phyloP scores from a whole-genome alignment of 1,140 invertebrate species.

The Aricia agestis region DNA sequence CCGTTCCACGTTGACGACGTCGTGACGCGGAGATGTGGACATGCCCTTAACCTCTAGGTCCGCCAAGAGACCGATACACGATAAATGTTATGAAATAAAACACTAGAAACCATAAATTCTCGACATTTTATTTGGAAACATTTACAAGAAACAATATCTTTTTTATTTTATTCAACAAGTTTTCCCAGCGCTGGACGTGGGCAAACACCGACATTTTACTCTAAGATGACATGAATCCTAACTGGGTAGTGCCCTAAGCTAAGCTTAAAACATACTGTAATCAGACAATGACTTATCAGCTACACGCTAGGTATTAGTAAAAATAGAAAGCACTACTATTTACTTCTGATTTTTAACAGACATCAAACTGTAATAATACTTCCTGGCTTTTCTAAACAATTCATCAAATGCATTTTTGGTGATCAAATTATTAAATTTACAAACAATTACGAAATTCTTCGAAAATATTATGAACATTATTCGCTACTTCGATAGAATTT shows the following conservation, averaged over 20 bases:
- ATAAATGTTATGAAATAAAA: slow-evolving; percentile 41
- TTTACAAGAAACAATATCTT: slow-evolving; percentile 66
- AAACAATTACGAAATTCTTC: background rate
- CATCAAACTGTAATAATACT: background rate
- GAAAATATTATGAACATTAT: background rate
- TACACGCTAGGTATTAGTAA: background rate
- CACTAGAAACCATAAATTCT: slow-evolving; percentile 57
- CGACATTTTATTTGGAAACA: slow-evolving; percentile 73
- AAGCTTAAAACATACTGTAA: background rate
- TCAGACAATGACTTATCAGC: background rate
- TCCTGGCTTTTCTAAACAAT: background rate
- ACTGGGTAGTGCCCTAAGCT: background rate
- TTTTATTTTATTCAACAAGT: slow-evolving; percentile 33
- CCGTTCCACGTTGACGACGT: too few relatives aligned
- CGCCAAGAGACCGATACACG: too few relatives aligned
- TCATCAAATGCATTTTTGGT: background rate
- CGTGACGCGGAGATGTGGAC: too few relatives aligned
- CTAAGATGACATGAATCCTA: slow-evolving; percentile 12
- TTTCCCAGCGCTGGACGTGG: slow-evolving; percentile 24
- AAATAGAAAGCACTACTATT: too few relatives aligned
- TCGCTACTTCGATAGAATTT: background rate
- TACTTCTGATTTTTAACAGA: too few relatives aligned
- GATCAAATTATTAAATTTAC: background rate
- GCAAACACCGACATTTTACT: slow-evolving; percentile 25
- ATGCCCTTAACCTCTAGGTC: too few relatives aligned